These are phyloP conservation scores for Triplophysa siluroides DNA, from an alignment of 2,113 vertebrate species.

Conservation along the genomic window DNA sequence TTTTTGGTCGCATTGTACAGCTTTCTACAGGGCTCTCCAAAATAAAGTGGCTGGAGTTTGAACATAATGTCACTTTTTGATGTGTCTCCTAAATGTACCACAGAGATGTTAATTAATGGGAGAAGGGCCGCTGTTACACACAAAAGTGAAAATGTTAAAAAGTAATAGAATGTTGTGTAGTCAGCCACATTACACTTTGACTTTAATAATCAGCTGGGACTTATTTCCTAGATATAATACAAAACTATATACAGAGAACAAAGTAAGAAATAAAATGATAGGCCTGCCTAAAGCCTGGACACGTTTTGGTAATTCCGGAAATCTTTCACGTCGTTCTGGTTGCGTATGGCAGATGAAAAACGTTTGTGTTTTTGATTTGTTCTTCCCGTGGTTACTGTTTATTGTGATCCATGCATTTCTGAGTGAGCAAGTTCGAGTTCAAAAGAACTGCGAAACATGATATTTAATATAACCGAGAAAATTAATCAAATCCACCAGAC, in stretches of 20 bases:
- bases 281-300: too few relatives aligned
- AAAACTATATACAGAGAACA: too few relatives aligned
- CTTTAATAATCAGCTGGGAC: too few relatives aligned
- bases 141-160: neutral
- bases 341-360: neutral
- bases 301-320: neutral
- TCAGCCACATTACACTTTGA: too few relatives aligned
- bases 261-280: too few relatives aligned
- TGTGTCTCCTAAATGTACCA: neutral
- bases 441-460: slow-evolving; percentile 4
- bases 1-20: neutral
- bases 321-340: neutral
- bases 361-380: neutral
- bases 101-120: neutral
- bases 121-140: neutral
- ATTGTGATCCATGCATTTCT: slow-evolving; percentile 6
- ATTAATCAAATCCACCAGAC: slow-evolving; percentile 16
- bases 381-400: neutral
- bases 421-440: neutral
- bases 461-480: neutral
- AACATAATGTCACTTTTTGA: neutral
- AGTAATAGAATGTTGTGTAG: too few relatives aligned
- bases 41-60: neutral
- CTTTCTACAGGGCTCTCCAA: neutral
- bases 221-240: too few relatives aligned